Base-by-base conservation (phyloP, 2,797 vertebrate species). In the Picus viridis region DNA sequence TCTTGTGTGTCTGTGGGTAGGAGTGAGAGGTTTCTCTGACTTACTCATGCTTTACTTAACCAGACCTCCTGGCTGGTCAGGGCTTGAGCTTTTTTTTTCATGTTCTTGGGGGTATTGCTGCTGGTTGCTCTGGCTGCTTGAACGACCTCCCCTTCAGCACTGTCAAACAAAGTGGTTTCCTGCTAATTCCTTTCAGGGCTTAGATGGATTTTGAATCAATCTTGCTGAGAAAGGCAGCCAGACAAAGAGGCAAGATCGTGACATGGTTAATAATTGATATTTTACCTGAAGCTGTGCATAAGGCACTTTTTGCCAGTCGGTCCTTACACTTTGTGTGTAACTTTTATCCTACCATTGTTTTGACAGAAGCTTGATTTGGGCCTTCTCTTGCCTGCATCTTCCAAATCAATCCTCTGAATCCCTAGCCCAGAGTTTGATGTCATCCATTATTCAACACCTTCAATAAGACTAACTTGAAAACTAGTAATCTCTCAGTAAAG, bases 361-460 rank as follows among this genome's bases (percentile, higher is more conserved):
- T 51, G 67, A 57, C 43, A 49, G 56, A 36, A 77, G 26, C 70
- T 89, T 70, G 57, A 53, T 72, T 81, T 83, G 7, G 54, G 54
- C 22, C 65, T 36, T 73, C 57, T 69, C 34, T 78, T 70, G 63
- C 70, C 63, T 70, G 0, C 54, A 19, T 57, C 85, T 84, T 84
- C 53, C 68, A 39, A 89, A 76, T 88, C 74, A 92, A 75, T 88
- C 39, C 54, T 43, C 71, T 47, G 86, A 78, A 86, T 89, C 71
- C 64, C 57, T 68, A 61, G 70, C 74, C 71, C 57, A 39, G 61
- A 84, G 61, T 79, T 84, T 70, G 71, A 76, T 63, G 54, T 88
- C 64, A 95, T 96, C 83, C 94, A 94, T 96, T 95, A 96, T 96
- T 95, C 94, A 96, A 73, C 73, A 84, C 70, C 63, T 83, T 54